Conservation (phyloP, 2,888 invertebrate species). For the Metacarcinus magister region DNA sequence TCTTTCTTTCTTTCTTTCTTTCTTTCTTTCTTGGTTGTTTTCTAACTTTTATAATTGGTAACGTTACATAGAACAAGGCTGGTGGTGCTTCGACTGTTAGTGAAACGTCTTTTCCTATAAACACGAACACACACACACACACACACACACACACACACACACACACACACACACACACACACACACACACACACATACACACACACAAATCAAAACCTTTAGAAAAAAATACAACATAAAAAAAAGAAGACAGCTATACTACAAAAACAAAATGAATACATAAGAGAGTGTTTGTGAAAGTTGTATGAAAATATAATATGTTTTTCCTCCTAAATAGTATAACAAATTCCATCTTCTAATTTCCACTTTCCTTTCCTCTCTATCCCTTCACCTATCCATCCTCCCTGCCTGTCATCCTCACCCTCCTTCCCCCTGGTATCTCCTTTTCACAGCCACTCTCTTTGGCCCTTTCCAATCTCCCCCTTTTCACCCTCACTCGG, state of each 20-base stretch:
- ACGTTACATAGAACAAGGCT: no score
- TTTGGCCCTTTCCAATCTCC: background rate
- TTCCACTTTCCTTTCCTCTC: background rate
- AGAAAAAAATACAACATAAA: background rate
- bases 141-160: background rate
- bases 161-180: background rate
- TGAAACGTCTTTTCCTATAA: no score
- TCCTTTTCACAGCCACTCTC: background rate
- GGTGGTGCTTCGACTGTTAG: no score
- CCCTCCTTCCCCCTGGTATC: background rate
- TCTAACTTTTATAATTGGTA: no score
- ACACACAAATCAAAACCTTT: background rate
- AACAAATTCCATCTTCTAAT: background rate
- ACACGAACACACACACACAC: background rate
- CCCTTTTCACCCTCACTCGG: background rate
- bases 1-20: no score
- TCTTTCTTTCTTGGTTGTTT: no score
- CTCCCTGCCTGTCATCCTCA: background rate
- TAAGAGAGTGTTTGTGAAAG: background rate
- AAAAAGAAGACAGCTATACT: background rate
- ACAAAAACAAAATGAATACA: background rate
- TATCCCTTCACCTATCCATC: constrained; percentile 13
- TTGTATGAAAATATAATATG: background rate
- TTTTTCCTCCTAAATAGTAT: background rate
- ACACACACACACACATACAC: background rate